Evolutionary conservation across 2,888 invertebrate genomes (phyloP), one percentile per base, ranked within the genome.

Genomic region (Netelia virgata): DNA sequence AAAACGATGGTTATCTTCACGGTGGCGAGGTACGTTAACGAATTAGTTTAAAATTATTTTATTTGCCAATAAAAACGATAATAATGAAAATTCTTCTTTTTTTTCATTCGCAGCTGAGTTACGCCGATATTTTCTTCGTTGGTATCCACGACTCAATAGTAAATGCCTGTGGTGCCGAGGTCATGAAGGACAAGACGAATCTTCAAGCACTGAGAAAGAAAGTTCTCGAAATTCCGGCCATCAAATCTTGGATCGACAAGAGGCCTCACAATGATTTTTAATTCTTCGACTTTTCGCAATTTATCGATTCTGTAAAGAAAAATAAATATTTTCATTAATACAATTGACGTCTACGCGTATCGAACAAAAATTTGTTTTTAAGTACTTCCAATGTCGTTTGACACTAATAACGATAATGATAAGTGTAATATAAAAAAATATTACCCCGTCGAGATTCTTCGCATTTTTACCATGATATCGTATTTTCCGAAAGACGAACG

Each of bases 41-140:
- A 50, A 28, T 6, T 16, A 28, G 0, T 36, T 9, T 18, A 57
- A 11, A n/a, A 69, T 18, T 47, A 16, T 55, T 14, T 53, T 8
- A 53, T 28, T 14, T 2, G 0, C 6, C 10, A 70, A 55, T 43
- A 55, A 61, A 18, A 61, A 36, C 1, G 18, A 74, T 36, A 76
- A 57, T 57, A 50, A 70, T 70, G 5, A 28, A 55, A 53, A 70
- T 18, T 57, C 9, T 69, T 68, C n/a, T n/a, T 63, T 36, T 23
- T 16, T 66, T 23, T 55, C 14, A 28, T 66, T 57, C 18, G 18
- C 82, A 93, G 92, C 74, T 92, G 43, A 91, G 90, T 41, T 92
- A 92, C 84, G 92, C 90, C 0, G 93, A 93, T 80, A 85, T 93
- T 3, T 92, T 90, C 73, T 91, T 92, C 77, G 89, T 88, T 10